phyloP scores from a whole-genome alignment of 2,113 vertebrate genomes.

The Brachypteracias leptosomus region DNA sequence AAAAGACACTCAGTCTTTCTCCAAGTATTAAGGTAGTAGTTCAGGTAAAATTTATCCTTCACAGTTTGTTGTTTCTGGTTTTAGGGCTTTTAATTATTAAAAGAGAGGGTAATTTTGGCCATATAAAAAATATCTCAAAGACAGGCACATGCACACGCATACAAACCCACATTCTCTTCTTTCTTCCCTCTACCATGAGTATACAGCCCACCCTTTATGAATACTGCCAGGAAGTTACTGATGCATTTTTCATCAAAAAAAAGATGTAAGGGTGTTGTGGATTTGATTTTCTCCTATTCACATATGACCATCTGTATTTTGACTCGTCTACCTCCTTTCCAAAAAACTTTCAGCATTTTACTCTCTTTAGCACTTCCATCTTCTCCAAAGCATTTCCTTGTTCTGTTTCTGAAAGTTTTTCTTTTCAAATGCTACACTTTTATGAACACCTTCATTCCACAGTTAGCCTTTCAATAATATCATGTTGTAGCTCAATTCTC shows the following conservation, averaged over 20 bases:
- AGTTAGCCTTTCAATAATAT: not conserved
- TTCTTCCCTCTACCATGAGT: not conserved
- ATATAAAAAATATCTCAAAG: not conserved
- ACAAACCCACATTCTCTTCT: not conserved
- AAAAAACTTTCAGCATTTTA: not conserved
- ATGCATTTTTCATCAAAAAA: not conserved
- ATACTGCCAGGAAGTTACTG: not conserved
- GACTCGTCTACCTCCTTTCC: not conserved
- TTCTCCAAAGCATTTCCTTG: not conserved
- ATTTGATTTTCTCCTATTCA: not conserved
- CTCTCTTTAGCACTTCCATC: not conserved
- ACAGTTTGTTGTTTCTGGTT: not conserved
- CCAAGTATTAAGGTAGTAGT: not conserved
- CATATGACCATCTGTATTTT: not conserved
- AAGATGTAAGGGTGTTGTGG: not conserved
- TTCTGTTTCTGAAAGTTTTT: not conserved
- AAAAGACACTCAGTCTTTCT: not conserved
- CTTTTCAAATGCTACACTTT: not conserved
- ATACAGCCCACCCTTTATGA: not conserved
- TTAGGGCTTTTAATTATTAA: not conserved
- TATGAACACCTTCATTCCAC: not conserved
- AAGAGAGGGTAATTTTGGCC: not conserved
- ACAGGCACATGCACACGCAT: not conserved
- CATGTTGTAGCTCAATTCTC: not conserved
- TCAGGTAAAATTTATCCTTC: not conserved